phyloP scores from a whole-genome alignment of 2,797 vertebrate genomes.

The Chromis chromis region DNA sequence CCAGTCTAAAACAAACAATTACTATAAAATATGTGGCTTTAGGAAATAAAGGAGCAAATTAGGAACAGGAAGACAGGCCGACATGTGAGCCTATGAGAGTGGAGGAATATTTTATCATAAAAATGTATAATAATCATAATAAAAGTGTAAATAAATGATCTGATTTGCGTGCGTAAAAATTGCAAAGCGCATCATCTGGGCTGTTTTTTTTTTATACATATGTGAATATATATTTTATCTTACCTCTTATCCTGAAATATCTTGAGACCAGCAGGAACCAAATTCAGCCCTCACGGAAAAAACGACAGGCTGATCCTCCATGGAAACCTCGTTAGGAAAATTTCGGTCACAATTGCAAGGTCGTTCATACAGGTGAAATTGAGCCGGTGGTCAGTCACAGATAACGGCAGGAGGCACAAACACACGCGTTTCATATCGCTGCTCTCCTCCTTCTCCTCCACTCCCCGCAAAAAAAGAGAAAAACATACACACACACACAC shows the following conservation, averaged over 20 bases:
- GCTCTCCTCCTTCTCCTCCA: constrained; percentile 63
- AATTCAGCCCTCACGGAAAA: constrained; percentile 68
- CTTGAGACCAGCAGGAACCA: constrained; percentile 63
- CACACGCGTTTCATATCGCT: constrained; percentile 74
- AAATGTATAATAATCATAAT: constrained; percentile 7
- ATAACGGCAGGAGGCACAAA: constrained; percentile 59
- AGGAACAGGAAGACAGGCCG: constrained; percentile 44
- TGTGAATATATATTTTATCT: constrained; percentile 41
- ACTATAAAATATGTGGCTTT: constrained; percentile 37
- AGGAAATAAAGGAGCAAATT: constrained; percentile 36
- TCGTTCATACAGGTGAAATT: constrained; percentile 78
- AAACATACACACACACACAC: constrained; percentile 28
- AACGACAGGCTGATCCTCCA: constrained; percentile 71
- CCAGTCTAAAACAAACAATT: constrained; percentile 54
- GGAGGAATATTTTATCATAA: constrained; percentile 31
- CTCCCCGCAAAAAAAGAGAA: constrained; percentile 62
- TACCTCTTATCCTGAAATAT: constrained; percentile 80
- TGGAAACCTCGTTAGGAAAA: constrained; percentile 65
- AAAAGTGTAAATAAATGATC: constrained; percentile 47
- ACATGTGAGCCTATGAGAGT: constrained; percentile 21
- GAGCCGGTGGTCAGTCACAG: constrained; percentile 62
- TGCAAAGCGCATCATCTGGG: constrained; percentile 19
- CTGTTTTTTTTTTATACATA: background rate
- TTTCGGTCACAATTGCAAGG: constrained; percentile 73
- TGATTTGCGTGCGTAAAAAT: constrained; percentile 33